A percentile compares a stretch with the other conserved stretches of the same genome.
These are phyloP conservation scores for Oostethus manadensis DNA, from an alignment of 2,113 vertebrate genomes.

Conservation along the genomic window DNA sequence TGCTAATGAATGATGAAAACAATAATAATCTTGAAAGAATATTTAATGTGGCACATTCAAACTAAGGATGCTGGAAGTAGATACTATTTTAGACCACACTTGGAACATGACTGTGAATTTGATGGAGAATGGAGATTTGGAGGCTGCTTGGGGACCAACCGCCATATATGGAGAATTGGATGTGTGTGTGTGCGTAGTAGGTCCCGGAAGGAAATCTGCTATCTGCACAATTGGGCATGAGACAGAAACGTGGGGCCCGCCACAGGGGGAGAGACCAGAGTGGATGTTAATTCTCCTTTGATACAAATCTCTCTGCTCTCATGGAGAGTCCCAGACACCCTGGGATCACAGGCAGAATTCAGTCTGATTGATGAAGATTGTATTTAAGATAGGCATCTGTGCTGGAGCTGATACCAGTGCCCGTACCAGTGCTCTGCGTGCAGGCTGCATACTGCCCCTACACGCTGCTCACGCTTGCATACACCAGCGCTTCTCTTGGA, in stretches of 20 bases:
- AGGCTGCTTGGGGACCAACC: no score
- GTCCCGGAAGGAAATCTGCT: constrained; percentile 25
- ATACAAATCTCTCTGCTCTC: constrained; percentile 84
- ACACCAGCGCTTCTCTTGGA: no score
- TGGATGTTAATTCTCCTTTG: constrained; percentile 86
- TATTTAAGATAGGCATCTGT: constrained; percentile 81
- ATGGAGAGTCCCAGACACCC: constrained; percentile 71
- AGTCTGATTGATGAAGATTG: constrained; percentile 91
- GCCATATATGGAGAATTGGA: no score
- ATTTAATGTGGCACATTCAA: no score
- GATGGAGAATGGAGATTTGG: no score
- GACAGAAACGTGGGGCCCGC: constrained; percentile 79
- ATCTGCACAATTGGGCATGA: constrained; percentile 5
- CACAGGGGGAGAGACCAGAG: constrained; percentile 77
- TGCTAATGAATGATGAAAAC: no score
- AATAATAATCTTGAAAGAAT: no score
- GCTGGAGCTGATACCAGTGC: constrained; percentile 73
- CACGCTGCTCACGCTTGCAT: background rate
- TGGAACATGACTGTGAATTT: no score
- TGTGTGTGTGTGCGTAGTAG: background rate
- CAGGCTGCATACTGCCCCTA: background rate
- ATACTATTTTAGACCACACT: no score
- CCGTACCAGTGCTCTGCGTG: background rate
- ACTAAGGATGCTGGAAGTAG: no score
- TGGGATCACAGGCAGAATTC: constrained; percentile 65